Conservation (phyloP, 2,797 vertebrate genomes). For the Hyperoplus immaculatus region DNA sequence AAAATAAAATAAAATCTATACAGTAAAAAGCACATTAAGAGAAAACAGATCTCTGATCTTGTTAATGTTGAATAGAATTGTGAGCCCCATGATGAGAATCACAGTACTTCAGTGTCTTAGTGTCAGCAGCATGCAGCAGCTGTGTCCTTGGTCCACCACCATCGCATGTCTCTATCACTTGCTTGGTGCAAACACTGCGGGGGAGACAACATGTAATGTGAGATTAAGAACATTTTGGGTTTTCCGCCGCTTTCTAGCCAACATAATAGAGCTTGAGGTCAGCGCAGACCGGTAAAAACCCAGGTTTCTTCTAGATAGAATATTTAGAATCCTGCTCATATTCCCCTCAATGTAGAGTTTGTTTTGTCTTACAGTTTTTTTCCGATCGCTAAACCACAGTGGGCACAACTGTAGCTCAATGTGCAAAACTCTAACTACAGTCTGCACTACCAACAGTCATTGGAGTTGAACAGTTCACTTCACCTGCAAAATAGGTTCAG, state of each 20-base stretch:
- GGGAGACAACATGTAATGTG: neutral
- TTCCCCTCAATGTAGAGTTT: neutral
- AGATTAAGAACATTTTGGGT: neutral
- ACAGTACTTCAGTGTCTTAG: neutral
- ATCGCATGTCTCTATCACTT: slow-evolving; percentile 15
- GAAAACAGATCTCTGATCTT: neutral
- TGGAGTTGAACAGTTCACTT: too few species aligned
- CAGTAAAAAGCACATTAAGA: neutral
- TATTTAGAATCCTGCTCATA: neutral
- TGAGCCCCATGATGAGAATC: neutral
- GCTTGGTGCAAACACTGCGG: slow-evolving; percentile 73
- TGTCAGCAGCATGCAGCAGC: neutral
- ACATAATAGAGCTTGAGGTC: slow-evolving; percentile 9
- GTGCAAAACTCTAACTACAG: too few species aligned
- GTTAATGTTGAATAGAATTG: neutral
- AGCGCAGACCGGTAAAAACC: neutral
- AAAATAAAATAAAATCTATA: neutral
- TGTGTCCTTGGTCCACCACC: slow-evolving; percentile 22
- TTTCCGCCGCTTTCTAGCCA: neutral
- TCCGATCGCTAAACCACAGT: too few species aligned
- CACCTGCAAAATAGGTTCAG: too few species aligned
- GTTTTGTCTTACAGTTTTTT: neutral
- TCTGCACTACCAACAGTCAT: too few species aligned
- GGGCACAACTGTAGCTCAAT: too few species aligned
- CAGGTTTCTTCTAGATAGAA: slow-evolving; percentile 5